Base-by-base conservation (phyloP, 2,888 invertebrate genomes). In the Athalia circularis region DNA sequence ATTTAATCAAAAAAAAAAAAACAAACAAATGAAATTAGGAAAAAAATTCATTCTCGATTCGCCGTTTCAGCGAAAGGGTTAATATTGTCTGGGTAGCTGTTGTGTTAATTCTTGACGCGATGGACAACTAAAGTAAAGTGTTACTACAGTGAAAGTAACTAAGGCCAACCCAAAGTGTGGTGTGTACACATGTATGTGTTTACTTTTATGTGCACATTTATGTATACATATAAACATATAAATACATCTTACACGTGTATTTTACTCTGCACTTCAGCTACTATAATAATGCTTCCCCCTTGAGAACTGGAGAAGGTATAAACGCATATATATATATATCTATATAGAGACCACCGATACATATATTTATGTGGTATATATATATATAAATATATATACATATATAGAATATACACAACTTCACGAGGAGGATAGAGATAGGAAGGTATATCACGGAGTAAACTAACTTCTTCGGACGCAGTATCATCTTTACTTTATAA, bases 401-500 rank as follows among this genome's bases (percentile, higher is more conserved):
- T 48, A 62, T 48, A 57, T 6, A 13, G 29, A 15, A 62, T 48
- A 57, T 6, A 13, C 62, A 50, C 11, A 72, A 45, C 13, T 57
- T 45, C 47, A 72, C 45, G 54, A 29, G 54, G 8, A 54, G 54
- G 54, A 11, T 54, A 29, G 29, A 72, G 7, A 59, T 13, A 48
- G 59, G 11, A 8, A 72, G 75, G 85, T 88, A 88, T 88, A 88
- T 88, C 86, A 86, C 85, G 84, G 80, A 82, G 80, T 83, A 82
- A 82, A 84, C 85, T 84, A 83, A 82, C 82, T 81, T 82, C 79
- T 82, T 81, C 82, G 81, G 82, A 81, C 85, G 87, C 86, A 88
- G 87, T 88, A 88, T 85, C 88, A 87, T 88, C 88, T 85, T 88
- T 84, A 84, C 84, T 62, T 75, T 52, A 48, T 86, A 84, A 29